Percentiles rank a stretch among this genome's conserved stretches.
phyloP scores from a whole-genome alignment of 2,113 vertebrate genomes.

The Pimephales promelas region DNA sequence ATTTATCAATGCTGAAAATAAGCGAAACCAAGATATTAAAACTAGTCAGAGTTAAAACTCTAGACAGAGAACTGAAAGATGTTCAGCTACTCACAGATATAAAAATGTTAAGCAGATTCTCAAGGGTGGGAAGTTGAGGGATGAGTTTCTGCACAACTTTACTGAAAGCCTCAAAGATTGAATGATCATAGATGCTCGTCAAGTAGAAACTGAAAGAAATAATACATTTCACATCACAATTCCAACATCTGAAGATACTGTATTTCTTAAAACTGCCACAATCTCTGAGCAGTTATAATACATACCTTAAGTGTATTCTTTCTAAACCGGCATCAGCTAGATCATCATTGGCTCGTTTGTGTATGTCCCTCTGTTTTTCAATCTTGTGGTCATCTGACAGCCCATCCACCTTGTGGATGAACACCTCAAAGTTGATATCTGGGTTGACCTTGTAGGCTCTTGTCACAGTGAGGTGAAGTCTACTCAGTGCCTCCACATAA shows the following conservation, averaged over 20 bases:
- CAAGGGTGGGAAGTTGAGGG: slow-evolving; percentile 88
- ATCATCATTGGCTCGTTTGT: slow-evolving; percentile 90
- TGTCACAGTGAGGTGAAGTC: slow-evolving; percentile 91
- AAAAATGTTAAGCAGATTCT: slow-evolving; percentile 91
- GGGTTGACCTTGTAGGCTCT: slow-evolving; percentile 93
- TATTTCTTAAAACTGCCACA: neutral
- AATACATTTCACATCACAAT: neutral
- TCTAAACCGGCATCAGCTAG: slow-evolving; percentile 88
- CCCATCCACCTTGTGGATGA: slow-evolving; percentile 96
- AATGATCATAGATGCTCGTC: slow-evolving; percentile 92
- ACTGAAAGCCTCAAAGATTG: slow-evolving; percentile 92
- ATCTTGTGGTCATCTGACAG: slow-evolving; percentile 95
- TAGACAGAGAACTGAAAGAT: neutral
- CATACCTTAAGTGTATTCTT: slow-evolving; percentile 89
- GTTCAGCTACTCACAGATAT: slow-evolving; percentile 83
- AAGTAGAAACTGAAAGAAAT: slow-evolving; percentile 83
- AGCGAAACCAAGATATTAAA: neutral
- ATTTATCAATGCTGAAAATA: neutral
- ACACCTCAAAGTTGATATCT: slow-evolving; percentile 94
- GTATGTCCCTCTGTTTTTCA: slow-evolving; percentile 93
- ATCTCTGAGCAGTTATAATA: neutral
- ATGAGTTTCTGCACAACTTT: slow-evolving; percentile 92
- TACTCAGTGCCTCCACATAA: slow-evolving; percentile 90
- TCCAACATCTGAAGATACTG: neutral
- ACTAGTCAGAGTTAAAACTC: too few relatives aligned